A percentile compares a stretch with the other conserved stretches of the same genome.
Evolutionary conservation across 2,113 vertebrate species (phyloP).

Genomic region (Trichechus manatus): DNA sequence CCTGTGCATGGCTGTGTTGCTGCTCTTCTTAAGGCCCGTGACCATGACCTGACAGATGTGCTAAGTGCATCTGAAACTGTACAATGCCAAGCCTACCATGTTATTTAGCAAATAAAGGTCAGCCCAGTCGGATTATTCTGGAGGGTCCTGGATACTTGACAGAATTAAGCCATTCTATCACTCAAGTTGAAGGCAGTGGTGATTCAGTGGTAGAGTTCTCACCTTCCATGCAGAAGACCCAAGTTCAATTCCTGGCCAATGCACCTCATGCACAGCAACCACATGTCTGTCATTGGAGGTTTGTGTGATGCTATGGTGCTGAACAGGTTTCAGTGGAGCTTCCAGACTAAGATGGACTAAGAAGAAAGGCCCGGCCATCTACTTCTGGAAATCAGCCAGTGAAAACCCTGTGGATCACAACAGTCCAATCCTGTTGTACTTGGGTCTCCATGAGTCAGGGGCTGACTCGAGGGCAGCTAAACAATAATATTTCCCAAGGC

Average conservation of each 20-base stretch:
- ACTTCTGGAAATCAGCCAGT: neutral
- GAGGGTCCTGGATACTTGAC: neutral
- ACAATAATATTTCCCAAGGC: neutral
- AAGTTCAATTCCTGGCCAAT: neutral
- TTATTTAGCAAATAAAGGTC: neutral
- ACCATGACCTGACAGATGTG: neutral
- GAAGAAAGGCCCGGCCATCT: neutral
- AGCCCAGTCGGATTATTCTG: neutral
- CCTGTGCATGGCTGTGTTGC: neutral
- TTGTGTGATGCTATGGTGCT: neutral
- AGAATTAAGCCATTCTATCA: neutral
- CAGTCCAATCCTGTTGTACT: neutral
- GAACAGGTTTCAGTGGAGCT: neutral
- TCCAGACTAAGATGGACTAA: neutral
- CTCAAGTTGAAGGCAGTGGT: neutral
- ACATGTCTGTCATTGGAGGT: neutral
- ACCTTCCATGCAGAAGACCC: neutral
- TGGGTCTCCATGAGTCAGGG: neutral
- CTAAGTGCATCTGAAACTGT: neutral
- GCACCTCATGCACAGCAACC: neutral
- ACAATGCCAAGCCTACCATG: neutral
- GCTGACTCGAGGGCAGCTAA: neutral
- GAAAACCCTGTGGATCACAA: neutral
- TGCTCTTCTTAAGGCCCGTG: neutral
- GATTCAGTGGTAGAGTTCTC: neutral